Evolutionary conservation across 2,113 vertebrate species (phyloP), one percentile per base, ranked within the genome.

Genomic region (Gavia stellata): DNA sequence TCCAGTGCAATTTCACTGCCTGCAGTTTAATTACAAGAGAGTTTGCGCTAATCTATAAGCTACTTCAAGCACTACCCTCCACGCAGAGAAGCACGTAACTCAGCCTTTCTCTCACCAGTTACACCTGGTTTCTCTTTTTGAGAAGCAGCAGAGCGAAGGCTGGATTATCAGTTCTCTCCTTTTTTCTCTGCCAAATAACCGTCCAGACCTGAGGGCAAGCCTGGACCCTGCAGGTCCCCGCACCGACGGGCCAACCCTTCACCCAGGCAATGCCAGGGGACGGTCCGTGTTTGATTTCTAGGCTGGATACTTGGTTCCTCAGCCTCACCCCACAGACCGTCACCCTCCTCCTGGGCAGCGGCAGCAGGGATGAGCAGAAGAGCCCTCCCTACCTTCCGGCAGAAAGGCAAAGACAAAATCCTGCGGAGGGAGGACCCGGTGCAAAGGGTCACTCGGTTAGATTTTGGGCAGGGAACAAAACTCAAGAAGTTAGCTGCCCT

Each of bases 261-360:
- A 44, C 38, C 49, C 15, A 12, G 38, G 38, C 38, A 14, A 45
- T 5, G 29, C 59, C 61, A 21, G n/a, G 58, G n/a, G 21, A 26
- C 0, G 4, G 7, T 19, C 45, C 29, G 0, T 0, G 7, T 28
- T 14, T 29, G 38, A 66, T 17, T 17, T n/a, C 26, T 8, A 23
- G 78, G 33, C 62, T 9, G 62, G 62, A 24, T 26, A 4, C 20
- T 9, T 5, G 21, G 38, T 28, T 65, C n/a, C 33, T 29, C 40
- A 12, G 33, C 17, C 58, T 34, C 58, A 15, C 7, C 17, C 47
- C 38, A 5, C 26, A 38, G 55, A 77, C 11, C 56, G 25, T 12
- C 21, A 44, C n/a, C 56, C 56, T 61, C 24, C 44, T 47, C 42
- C 6, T 2, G 4, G 13, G 68, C 67, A 21, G 68, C 68, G 16